Evolutionary conservation across 2,113 vertebrate genomes (phyloP), one percentile per base, ranked within the genome.

Genomic region (Microcebus lehilahytsara): DNA sequence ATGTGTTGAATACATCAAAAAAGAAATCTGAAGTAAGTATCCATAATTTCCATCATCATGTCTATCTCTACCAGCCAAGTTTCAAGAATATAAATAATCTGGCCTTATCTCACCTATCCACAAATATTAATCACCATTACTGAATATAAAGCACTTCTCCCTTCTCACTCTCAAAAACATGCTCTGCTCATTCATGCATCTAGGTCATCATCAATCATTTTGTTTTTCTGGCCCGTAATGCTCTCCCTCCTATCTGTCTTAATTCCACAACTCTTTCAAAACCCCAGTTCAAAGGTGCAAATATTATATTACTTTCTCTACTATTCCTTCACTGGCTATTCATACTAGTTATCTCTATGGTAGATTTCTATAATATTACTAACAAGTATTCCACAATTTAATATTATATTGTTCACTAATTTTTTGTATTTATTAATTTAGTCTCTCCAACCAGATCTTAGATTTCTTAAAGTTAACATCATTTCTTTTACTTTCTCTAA

Each of bases 61-160:
- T 87, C 77, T 85, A 34, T 81, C 53, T 91, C 60, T 86, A 93
- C 69, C 79, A 8, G 75, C 51, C 49, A 93, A 32, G 4, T 87
- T 94, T 91, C 69, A 80, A 96, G 56, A 95, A 91, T 85, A 79
- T 87, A 91, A 96, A 91, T 83, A 95, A 95, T 89, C 60, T 93
- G 46, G 42, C 1, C 16, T 86, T 86, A 71, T 89, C 58, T 56
- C 25, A 92, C 42, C 87, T 92, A 53, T 67, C 58, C 67, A 62
- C 69, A 96, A 90, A 89, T 96, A 92, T 93, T 96, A 97, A 90
- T 96, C 90, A 93, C 86, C 85, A 84, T 93, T 92, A 79, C 62
- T 25, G 4, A 95, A 23, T 80, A 71, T 84, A 67, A 93, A 96
- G 13, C 7, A 51, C 66, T 79, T 93, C 49, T 72, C 81, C 34